phyloP scores from a whole-genome alignment of 2,113 vertebrate species.

The Tinamus guttatus region DNA sequence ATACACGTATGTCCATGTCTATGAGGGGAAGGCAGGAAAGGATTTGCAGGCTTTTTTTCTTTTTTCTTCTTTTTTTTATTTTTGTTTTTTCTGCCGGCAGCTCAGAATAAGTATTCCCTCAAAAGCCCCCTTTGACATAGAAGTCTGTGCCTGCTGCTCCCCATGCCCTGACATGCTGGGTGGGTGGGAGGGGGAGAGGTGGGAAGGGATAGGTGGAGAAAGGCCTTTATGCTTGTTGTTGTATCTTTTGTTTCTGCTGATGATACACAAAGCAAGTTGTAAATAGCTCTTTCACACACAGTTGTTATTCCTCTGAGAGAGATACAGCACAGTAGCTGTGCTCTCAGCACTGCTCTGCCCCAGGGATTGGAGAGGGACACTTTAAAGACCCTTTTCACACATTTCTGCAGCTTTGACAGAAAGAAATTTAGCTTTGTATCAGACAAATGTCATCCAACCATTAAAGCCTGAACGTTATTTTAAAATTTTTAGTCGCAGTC shows the following conservation, averaged over 20 bases:
- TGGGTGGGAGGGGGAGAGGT: not conserved
- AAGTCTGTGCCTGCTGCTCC: conserved; percentile 11
- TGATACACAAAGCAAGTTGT: conserved; percentile 76
- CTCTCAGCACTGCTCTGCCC: conserved; percentile 48
- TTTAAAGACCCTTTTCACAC: conserved; percentile 66
- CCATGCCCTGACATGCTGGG: conserved; percentile 11
- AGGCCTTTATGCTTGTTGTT: conserved; percentile 63
- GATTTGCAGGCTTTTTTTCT: not conserved
- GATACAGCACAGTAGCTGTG: conserved; percentile 40
- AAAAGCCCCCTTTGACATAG: conserved; percentile 32
- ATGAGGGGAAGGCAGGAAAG: not conserved
- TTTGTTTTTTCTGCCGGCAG: conserved; percentile 2
- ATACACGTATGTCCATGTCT: not conserved
- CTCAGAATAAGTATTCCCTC: conserved; percentile 32
- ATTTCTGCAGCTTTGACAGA: conserved; percentile 60
- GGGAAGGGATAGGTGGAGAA: not conserved
- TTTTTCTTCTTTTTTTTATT: not conserved
- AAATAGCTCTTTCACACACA: conserved; percentile 70
- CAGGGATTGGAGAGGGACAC: conserved; percentile 65
- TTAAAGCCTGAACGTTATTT: conserved; percentile 61
- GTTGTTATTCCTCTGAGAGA: conserved; percentile 75
- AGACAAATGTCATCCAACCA: conserved; percentile 61
- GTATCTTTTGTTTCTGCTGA: conserved; percentile 77
- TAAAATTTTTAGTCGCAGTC: conserved; percentile 46
- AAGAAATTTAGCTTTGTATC: conserved; percentile 58